Evolutionary conservation across 2,888 invertebrate genomes (phyloP), one percentile per base, ranked within the genome.

Genomic region (Chrysodeixis includens): DNA sequence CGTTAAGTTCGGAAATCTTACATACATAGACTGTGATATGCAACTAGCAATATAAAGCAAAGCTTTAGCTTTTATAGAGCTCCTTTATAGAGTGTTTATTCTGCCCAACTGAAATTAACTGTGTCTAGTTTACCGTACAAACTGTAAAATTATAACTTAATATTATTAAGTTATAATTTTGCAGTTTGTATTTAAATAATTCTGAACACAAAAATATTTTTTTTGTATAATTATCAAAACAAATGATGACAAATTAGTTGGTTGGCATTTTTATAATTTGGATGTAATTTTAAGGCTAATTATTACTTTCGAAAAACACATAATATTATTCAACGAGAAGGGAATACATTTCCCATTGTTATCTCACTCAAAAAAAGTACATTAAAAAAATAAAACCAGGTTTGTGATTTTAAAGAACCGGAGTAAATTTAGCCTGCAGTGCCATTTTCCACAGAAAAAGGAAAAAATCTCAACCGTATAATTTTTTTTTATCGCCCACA

Each of bases 401-500:
- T 5, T 40, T n/a, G n/a, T 40, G 7, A 6, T 40, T n/a, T n/a
- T 40, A 40, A n/a, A 40, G 40, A 5, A 40, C n/a, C 14, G n/a
- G 5, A 40, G n/a, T 40, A n/a, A 26, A 40, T n/a, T 35, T 35
- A 35, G 35, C 35, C 35, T 35, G 35, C 35, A 35, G 35, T 35
- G 14, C 35, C 14, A 35, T 35, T 35, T 12, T n/a, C n/a, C n/a
- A 40, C n/a, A n/a, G 6, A 40, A 40, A 40, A 14, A 35, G 14
- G 12, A 40, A 44, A n/a, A 49, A 61, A 69, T 62, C 53, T 64
- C 30, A 65, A 55, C 35, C 49, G 53, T 65, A 64, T 52, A 63
- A n/a, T 74, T 81, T 71, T 69, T 56, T 71, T 75, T 71, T 76
- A 78, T 69, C 62, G 61, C 73, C 62, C 63, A 81, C 74, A 76